Evolutionary conservation across 2,797 vertebrate species (phyloP).

Genomic region (Echiichthys vipera): DNA sequence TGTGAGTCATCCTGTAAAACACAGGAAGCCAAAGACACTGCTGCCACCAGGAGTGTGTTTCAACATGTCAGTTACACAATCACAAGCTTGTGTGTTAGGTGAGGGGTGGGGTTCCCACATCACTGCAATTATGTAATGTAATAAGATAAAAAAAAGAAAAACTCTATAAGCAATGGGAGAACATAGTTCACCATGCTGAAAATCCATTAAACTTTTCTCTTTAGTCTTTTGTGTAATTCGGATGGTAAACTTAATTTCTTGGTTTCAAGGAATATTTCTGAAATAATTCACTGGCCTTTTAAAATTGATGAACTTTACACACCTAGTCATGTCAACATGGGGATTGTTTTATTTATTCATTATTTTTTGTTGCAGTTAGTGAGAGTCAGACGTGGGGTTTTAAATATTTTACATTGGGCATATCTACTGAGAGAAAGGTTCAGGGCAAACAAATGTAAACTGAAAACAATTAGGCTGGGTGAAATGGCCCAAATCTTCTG

Average conservation of each 20-base stretch:
- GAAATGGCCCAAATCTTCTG: too few species aligned
- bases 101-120: background rate
- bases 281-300: slow-evolving; percentile 23
- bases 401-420: slow-evolving; percentile 34
- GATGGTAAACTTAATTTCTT: background rate
- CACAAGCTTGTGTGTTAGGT: slow-evolving; percentile 1
- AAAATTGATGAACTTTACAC: slow-evolving; percentile 39
- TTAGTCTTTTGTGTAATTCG: too few species aligned
- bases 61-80: slow-evolving; percentile 65
- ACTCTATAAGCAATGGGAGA: slow-evolving; percentile 5
- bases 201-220: too few species aligned
- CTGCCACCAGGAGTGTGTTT: slow-evolving; percentile 61
- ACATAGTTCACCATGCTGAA: background rate
- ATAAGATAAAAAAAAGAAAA: slow-evolving; percentile 9
- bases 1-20: slow-evolving; percentile 77
- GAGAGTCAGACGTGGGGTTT: slow-evolving; percentile 27
- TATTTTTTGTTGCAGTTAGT: slow-evolving; percentile 12
- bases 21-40: slow-evolving; percentile 62
- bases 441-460: slow-evolving; percentile 7
- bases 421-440: slow-evolving; percentile 3
- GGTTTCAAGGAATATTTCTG: slow-evolving; percentile 9
- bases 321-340: slow-evolving; percentile 26
- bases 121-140: slow-evolving; percentile 34
- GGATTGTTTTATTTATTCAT: slow-evolving; percentile 31
- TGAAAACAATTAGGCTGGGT: too few species aligned